Percentiles rank a stretch among this genome's conserved stretches.
phyloP scores from a whole-genome alignment of 2,113 vertebrate species.

The Lethenteron camtschaticum region DNA sequence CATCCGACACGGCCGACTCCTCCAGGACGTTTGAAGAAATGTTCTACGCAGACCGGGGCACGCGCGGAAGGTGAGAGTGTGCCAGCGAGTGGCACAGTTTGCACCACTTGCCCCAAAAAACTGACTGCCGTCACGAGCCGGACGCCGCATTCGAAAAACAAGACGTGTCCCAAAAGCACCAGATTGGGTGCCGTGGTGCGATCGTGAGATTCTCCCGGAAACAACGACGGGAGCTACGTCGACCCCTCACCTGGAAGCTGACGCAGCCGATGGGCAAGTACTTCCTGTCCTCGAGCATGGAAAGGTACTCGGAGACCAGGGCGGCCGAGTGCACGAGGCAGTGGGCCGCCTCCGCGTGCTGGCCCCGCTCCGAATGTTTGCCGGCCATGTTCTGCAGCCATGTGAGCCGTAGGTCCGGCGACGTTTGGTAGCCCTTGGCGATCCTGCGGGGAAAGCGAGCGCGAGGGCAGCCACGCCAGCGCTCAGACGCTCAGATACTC shows the following conservation, averaged over 20 bases:
- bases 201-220: no score
- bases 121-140: no score
- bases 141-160: no score
- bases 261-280: constrained; percentile 68
- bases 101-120: no score
- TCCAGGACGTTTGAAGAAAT: constrained; percentile 66
- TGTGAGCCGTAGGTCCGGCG: constrained; percentile 54
- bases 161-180: no score
- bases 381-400: constrained; percentile 83
- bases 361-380: constrained; percentile 48
- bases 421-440: constrained; percentile 75
- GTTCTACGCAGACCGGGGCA: constrained; percentile 21
- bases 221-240: no score
- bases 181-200: no score
- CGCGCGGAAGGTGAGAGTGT: no score
- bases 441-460: constrained; percentile 25
- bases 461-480: background rate
- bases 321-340: constrained; percentile 65
- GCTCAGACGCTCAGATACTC: background rate
- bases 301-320: constrained; percentile 63
- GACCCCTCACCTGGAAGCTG: constrained; percentile 42
- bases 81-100: no score
- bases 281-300: constrained; percentile 62
- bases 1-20: constrained; percentile 64
- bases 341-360: constrained; percentile 64